Evolutionary conservation across 2,113 vertebrate species (phyloP), one percentile per base, ranked within the genome.

Genomic region (Bettongia penicillata): DNA sequence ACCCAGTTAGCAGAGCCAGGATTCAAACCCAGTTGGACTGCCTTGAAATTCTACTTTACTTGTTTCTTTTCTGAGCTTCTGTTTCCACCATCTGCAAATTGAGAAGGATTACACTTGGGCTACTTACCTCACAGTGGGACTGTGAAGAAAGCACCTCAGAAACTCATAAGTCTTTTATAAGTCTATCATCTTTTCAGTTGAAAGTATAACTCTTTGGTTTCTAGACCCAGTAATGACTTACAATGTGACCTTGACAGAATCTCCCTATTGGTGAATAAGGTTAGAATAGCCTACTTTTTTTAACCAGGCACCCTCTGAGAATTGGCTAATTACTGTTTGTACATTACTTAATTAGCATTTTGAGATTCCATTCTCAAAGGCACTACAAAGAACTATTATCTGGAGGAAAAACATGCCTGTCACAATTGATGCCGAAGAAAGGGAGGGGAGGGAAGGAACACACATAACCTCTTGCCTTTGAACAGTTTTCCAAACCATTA

Each of bases 271-370:
- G 91, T 94, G 53, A 93, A 93, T 93, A 95, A 96, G 57, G 51
- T 55, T 77, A 92, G 47, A 57, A 9, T 96, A 97, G 91, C 96
- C 97, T 96, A 97, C 57, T 95, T 97, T 98, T 96, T 98, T 96
- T 93, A 96, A 89, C 92, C 52, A 77, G 93, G 48, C 96, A n/a
- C 97, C 97, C 96, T 97, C 92, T 89, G 97, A 97, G 98, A 96
- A 97, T 98, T 98, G 93, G 93, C 53, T 95, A 97, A 98, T 98
- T 97, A 98, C 94, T 97, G 94, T 96, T 97, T 98, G 93, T 96
- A 95, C 95, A 95, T 97, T 97, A 97, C 90, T 61, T 97, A 97
- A 97, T 97, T 97, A 97, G 94, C 49, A 97, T 96, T 97, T 93
- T 43, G 92, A 91, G 93, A 95, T 94, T 92, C 93, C 92, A 53